These are phyloP conservation scores for Trogon surrucura DNA, from an alignment of 2,113 vertebrate genomes.

Conservation along the genomic window DNA sequence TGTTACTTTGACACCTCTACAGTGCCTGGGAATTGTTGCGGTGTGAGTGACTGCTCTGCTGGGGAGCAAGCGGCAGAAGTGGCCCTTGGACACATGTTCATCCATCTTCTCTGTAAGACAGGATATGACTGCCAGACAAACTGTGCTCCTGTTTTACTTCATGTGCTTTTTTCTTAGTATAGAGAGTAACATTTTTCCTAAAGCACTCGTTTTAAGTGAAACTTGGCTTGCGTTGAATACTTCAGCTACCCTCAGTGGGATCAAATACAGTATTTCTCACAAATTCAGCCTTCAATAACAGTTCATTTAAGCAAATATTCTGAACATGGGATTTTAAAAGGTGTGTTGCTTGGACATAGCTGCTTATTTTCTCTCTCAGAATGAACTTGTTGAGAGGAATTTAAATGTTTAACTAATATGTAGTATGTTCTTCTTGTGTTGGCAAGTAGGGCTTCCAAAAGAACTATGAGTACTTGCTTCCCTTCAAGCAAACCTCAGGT, in stretches of 20 bases:
- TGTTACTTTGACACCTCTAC: not conserved
- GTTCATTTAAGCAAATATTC: not conserved
- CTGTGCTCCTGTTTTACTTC: not conserved
- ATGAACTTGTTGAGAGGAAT: not conserved
- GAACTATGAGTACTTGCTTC: not conserved
- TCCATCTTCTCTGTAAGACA: not conserved
- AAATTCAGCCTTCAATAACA: not conserved
- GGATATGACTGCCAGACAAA: not conserved
- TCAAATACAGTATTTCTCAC: not conserved
- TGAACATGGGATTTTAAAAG: accelerated
- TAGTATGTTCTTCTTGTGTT: not conserved
- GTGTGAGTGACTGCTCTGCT: not conserved
- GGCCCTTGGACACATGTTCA: not conserved
- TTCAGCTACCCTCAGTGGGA: not conserved
- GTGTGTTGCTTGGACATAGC: not conserved
- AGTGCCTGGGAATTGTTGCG: not conserved
- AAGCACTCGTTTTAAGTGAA: not conserved
- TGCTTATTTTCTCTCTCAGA: not conserved
- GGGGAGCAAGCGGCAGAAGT: not conserved
- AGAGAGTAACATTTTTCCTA: not conserved
- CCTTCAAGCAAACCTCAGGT: not conserved
- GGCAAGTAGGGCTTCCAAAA: not conserved
- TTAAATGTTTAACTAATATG: not conserved
- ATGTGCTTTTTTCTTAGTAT: not conserved
- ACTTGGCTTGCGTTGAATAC: not conserved